A percentile compares a stretch with the other conserved stretches of the same genome.
These are phyloP conservation scores for Helarctos malayanus DNA, from an alignment of 2,797 vertebrate species.

Conservation along the genomic window DNA sequence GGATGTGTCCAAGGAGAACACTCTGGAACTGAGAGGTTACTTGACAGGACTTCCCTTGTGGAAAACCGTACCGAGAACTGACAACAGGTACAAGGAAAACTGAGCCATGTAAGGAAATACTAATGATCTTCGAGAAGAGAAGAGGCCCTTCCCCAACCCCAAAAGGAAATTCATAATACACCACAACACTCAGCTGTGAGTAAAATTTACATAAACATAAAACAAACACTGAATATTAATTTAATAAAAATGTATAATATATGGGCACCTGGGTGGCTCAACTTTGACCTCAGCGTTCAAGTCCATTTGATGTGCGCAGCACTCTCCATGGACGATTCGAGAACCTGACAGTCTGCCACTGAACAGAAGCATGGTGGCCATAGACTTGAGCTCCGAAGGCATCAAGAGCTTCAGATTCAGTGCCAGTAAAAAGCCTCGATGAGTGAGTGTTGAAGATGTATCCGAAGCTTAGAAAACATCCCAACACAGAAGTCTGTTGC, in stretches of 20 bases:
- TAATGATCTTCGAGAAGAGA: background rate
- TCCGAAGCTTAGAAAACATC: slow-evolving; percentile 94
- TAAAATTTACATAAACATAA: background rate
- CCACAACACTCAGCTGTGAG: background rate
- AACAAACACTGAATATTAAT: background rate
- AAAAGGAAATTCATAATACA: background rate
- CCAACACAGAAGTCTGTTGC: slow-evolving; percentile 88
- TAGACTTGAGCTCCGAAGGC: slow-evolving; percentile 91
- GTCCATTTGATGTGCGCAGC: slow-evolving; percentile 85
- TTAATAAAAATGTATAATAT: background rate
- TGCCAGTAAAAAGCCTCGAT: slow-evolving; percentile 93
- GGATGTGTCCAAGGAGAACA: background rate
- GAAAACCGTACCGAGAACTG: background rate
- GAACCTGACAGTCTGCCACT: slow-evolving; percentile 88
- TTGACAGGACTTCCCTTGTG: background rate
- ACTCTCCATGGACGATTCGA: slow-evolving; percentile 90
- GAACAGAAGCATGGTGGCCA: slow-evolving; percentile 90
- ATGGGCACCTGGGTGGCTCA: too few relatives aligned
- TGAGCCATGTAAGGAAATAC: background rate
- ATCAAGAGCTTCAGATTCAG: slow-evolving; percentile 89
- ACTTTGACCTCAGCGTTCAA: slow-evolving; percentile 89
- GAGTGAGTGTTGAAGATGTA: slow-evolving; percentile 95
- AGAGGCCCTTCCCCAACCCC: background rate
- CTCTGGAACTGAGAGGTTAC: background rate
- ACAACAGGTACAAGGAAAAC: background rate